A percentile compares a stretch with the other conserved stretches of the same genome.
These are phyloP conservation scores for Motacilla tschutschensis DNA, from an alignment of 2,113 vertebrate genomes.

Conservation along the genomic window DNA sequence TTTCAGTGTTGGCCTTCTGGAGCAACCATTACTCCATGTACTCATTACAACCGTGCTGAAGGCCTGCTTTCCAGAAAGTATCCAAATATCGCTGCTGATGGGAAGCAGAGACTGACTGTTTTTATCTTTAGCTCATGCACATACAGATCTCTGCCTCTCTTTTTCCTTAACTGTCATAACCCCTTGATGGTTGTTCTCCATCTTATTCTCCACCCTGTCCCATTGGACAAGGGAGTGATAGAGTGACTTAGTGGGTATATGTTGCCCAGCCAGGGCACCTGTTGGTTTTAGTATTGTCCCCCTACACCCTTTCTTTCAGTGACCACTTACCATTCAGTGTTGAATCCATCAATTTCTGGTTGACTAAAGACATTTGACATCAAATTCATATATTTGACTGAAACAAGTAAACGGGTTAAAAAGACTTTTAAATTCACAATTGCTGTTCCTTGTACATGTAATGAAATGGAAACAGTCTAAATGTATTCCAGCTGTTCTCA, in stretches of 20 bases:
- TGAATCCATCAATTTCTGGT: neutral
- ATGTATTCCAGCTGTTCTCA: neutral
- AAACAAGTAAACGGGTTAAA: neutral
- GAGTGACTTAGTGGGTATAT: neutral
- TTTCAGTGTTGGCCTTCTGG: neutral
- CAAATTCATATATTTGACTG: neutral
- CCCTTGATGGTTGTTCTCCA: neutral
- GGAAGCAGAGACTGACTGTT: neutral
- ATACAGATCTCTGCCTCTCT: neutral
- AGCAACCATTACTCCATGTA: fast-evolving
- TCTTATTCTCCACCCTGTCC: neutral
- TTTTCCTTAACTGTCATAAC: neutral
- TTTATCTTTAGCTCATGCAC: neutral
- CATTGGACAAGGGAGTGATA: neutral
- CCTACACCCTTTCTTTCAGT: neutral
- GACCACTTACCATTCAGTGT: neutral
- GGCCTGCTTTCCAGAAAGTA: neutral
- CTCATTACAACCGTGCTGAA: too few relatives aligned
- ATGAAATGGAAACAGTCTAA: neutral
- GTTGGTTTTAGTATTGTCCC: neutral
- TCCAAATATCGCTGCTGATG: fast-evolving
- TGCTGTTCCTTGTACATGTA: neutral
- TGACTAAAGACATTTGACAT: neutral
- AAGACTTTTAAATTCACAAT: neutral
- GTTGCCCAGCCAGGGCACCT: neutral